Evolutionary conservation across 2,113 vertebrate species (phyloP).

Genomic region (Rostratula benghalensis): DNA sequence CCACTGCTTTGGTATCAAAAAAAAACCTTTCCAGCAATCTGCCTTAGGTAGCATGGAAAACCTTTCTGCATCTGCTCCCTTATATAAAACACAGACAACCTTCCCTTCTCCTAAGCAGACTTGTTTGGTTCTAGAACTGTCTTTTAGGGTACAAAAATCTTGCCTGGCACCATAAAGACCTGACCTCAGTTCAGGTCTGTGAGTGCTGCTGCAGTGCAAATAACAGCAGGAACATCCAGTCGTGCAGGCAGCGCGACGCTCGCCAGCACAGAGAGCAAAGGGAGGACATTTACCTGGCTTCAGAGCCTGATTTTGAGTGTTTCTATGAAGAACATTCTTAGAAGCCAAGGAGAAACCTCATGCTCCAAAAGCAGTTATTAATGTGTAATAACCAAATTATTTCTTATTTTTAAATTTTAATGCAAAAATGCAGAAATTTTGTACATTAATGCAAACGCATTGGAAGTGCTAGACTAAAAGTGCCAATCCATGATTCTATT

Average conservation of each 20-base stretch:
- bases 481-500: not conserved
- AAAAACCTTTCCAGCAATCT: not conserved
- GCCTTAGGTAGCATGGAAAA: not conserved
- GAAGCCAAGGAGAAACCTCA: not conserved
- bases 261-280: accelerated
- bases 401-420: not conserved
- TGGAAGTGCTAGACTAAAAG: not conserved
- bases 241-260: accelerated
- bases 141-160: not conserved
- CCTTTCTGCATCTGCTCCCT: not conserved
- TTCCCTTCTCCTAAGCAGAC: not conserved
- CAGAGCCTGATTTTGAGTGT: not conserved
- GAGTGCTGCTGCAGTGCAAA: not conserved
- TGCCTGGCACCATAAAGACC: not conserved
- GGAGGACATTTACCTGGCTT: not conserved
- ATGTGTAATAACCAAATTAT: not conserved
- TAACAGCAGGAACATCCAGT: accelerated
- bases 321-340: not conserved
- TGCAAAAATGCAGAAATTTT: not conserved
- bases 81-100: not conserved
- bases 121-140: not conserved
- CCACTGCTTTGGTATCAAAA: not conserved
- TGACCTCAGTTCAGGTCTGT: not conserved
- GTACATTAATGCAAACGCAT: not conserved
- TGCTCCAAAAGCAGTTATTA: not conserved